These are phyloP conservation scores for Mastomys coucha DNA, from an alignment of 2,113 vertebrate species.

Conservation along the genomic window DNA sequence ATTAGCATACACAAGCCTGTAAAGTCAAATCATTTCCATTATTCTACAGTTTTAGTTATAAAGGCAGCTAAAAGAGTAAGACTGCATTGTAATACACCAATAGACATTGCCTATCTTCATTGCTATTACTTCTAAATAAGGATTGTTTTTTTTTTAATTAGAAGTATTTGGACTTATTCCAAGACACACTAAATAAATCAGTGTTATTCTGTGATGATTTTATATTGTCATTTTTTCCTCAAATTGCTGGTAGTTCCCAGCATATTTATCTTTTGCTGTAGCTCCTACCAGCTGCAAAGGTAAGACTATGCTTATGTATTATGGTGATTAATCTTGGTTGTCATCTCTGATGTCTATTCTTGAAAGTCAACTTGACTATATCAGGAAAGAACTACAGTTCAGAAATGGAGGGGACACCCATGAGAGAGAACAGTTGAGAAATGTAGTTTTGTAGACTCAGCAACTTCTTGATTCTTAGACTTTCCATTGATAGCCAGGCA, in stretches of 20 bases:
- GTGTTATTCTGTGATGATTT: not conserved
- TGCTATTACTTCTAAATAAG: constrained; percentile 24
- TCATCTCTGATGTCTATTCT: not conserved
- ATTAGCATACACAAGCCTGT: not conserved
- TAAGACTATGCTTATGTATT: not conserved
- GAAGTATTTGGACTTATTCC: constrained; percentile 1
- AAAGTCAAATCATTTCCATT: not conserved
- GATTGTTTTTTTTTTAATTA: not conserved
- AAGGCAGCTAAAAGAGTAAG: not conserved
- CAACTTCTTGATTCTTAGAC: not conserved
- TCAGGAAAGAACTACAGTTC: not conserved
- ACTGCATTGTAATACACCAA: not conserved
- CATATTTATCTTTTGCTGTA: not conserved
- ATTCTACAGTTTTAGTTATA: not conserved
- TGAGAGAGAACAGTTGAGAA: not conserved
- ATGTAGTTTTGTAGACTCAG: not conserved
- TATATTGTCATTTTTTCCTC: not conserved
- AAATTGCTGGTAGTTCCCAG: not conserved
- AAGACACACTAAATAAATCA: not conserved
- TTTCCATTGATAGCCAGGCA: not conserved
- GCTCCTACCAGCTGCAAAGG: not conserved
- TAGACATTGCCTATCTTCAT: not conserved
- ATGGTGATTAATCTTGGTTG: not conserved
- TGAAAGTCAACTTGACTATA: not conserved
- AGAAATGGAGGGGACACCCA: not conserved